phyloP scores from a whole-genome alignment of 2,797 vertebrate species.

The Poecile montanus region DNA sequence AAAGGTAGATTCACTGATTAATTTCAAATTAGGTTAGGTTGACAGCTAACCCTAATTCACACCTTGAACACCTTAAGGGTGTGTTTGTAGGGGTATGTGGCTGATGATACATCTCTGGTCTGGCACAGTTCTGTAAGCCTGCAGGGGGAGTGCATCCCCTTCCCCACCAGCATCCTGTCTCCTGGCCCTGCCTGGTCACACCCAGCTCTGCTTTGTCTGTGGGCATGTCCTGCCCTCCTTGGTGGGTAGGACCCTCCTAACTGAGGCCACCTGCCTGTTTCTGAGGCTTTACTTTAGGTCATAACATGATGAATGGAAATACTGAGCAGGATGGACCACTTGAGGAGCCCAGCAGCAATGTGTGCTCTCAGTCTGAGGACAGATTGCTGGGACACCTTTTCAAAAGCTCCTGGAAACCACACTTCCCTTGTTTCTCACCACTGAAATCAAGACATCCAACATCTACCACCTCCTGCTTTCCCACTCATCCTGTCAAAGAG shows the following conservation, averaged over 20 bases:
- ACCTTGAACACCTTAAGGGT: neutral
- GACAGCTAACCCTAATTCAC: neutral
- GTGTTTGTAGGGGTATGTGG: neutral
- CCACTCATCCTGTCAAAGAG: neutral
- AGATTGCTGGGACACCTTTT: neutral
- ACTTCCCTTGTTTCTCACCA: neutral
- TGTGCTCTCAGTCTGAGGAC: neutral
- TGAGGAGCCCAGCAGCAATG: neutral
- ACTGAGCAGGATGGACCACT: neutral
- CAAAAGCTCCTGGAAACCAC: neutral
- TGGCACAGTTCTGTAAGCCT: neutral
- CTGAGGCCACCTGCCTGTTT: neutral
- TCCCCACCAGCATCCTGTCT: neutral
- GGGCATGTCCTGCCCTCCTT: neutral
- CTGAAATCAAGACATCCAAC: slow-evolving; percentile 15
- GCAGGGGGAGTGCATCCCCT: no score
- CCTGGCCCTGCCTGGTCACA: neutral
- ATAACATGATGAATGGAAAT: neutral
- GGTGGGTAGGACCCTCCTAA: neutral
- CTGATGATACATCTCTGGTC: neutral
- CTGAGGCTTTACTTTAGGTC: neutral
- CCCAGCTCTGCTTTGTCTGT: neutral
- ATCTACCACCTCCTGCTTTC: neutral
- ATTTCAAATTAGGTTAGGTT: neutral
- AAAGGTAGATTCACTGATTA: neutral